Conservation (phyloP, 2,888 invertebrate species). For the Stenotaenia linearis region DNA sequence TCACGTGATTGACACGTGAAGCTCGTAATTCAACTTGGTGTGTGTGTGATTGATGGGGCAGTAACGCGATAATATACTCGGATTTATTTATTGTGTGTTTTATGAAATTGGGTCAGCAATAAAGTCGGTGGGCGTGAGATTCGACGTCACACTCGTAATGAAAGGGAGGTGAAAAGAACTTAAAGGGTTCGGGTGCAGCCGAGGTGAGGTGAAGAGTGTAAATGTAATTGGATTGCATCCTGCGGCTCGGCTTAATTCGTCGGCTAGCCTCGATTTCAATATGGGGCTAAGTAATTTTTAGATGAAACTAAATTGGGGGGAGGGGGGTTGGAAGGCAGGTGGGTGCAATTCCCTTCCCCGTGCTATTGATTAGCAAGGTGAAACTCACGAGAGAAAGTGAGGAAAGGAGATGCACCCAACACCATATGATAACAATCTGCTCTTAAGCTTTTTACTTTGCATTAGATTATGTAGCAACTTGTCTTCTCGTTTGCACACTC, state of each 20-base stretch:
- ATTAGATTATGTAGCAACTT: conserved; percentile 1
- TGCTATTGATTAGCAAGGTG: conserved; percentile 10
- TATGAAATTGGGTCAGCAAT: not conserved
- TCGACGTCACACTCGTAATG: not conserved
- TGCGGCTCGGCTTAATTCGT: conserved; percentile 5
- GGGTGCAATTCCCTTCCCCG: not conserved
- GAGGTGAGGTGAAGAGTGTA: not conserved
- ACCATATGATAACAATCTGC: conserved; percentile 21
- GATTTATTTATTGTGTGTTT: not conserved
- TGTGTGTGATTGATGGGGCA: not conserved
- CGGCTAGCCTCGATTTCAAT: conserved; percentile 1
- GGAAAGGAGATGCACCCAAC: not conserved
- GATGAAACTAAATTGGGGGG: not conserved
- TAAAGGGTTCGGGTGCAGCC: not conserved
- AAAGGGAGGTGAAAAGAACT: not conserved
- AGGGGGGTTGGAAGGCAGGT: not conserved
- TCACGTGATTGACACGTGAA: conserved; percentile 19
- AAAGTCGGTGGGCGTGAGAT: not conserved
- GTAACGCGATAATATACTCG: not conserved
- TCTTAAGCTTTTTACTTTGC: conserved; percentile 23
- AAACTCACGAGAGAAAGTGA: not conserved
- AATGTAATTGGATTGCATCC: conserved; percentile 5
- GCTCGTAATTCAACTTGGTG: not conserved
- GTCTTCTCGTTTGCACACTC: conserved; percentile 7
- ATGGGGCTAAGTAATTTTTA: not conserved